Conservation (phyloP, 2,797 vertebrate genomes). For the Masticophis lateralis region DNA sequence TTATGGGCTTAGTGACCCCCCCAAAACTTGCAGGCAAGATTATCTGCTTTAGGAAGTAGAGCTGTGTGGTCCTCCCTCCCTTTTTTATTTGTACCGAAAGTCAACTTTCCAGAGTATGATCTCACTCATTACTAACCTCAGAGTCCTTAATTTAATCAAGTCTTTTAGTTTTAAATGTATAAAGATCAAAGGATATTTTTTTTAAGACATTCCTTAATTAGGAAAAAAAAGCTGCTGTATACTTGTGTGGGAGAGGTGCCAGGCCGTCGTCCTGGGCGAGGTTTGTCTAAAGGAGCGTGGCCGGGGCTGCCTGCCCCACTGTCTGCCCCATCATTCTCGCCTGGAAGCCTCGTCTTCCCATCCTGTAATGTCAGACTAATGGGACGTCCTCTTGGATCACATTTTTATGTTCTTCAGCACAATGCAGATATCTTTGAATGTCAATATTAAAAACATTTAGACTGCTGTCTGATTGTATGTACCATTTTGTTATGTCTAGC, state of each 20-base stretch:
- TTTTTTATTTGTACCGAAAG: constrained; percentile 83
- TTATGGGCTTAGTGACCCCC: constrained; percentile 81
- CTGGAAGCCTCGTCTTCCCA: constrained; percentile 76
- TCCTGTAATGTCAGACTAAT: constrained; percentile 69
- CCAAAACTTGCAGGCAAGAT: constrained; percentile 90
- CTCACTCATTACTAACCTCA: constrained; percentile 87
- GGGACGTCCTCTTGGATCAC: constrained; percentile 63
- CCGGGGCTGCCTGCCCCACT: constrained; percentile 65
- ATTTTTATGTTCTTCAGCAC: constrained; percentile 78
- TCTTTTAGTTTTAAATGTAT: constrained; percentile 94
- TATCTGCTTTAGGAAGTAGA: constrained; percentile 95
- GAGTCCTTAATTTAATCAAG: constrained; percentile 91
- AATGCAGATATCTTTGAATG: constrained; percentile 86
- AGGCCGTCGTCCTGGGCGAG: background rate
- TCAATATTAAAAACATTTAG: constrained; percentile 81
- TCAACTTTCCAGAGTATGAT: constrained; percentile 90
- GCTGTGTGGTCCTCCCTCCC: constrained; percentile 78
- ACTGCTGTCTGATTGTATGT: constrained; percentile 84
- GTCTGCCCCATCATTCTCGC: constrained; percentile 63
- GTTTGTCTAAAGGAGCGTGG: background rate
- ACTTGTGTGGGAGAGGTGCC: constrained; percentile 63
- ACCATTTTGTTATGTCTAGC: constrained; percentile 75
- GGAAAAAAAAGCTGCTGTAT: constrained; percentile 96
- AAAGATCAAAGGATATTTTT: constrained; percentile 86
- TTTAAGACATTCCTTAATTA: constrained; percentile 97